These are phyloP conservation scores for Pteropus alecto DNA, from an alignment of 2,113 vertebrate species.

Conservation along the genomic window DNA sequence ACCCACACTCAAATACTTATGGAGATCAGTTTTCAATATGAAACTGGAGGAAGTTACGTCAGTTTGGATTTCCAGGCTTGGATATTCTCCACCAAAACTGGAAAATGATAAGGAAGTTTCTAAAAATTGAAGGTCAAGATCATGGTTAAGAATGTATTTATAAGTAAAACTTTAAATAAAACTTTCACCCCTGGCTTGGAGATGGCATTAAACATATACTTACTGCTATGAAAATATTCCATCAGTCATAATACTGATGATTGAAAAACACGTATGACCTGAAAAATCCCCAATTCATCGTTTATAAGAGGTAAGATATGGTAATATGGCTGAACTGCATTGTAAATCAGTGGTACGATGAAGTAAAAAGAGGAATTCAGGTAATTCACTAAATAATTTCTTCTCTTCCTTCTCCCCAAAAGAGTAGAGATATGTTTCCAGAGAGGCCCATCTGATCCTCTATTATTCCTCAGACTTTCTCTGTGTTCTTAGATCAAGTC, in stretches of 20 bases:
- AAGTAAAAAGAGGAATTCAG: neutral
- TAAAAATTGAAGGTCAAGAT: neutral
- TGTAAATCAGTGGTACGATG: neutral
- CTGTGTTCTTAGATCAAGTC: neutral
- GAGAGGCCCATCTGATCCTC: neutral
- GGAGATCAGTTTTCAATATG: neutral
- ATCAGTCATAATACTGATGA: neutral
- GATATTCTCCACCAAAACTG: constrained; percentile 3
- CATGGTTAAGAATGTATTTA: constrained; percentile 3
- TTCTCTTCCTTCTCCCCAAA: neutral
- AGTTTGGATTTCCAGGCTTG: neutral
- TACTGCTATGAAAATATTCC: neutral
- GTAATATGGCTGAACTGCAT: neutral
- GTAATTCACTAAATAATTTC: neutral
- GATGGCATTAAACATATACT: neutral
- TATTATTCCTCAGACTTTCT: neutral
- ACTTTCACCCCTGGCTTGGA: neutral
- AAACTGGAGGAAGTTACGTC: neutral
- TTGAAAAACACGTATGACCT: constrained; percentile 6
- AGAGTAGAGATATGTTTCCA: neutral
- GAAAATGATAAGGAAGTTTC: neutral
- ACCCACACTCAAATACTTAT: neutral
- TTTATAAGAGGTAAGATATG: neutral
- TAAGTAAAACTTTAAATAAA: constrained; percentile 41
- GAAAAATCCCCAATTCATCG: neutral